These are phyloP conservation scores for Phthorimaea operculella DNA, from an alignment of 1,140 invertebrate species.

Conservation along the genomic window DNA sequence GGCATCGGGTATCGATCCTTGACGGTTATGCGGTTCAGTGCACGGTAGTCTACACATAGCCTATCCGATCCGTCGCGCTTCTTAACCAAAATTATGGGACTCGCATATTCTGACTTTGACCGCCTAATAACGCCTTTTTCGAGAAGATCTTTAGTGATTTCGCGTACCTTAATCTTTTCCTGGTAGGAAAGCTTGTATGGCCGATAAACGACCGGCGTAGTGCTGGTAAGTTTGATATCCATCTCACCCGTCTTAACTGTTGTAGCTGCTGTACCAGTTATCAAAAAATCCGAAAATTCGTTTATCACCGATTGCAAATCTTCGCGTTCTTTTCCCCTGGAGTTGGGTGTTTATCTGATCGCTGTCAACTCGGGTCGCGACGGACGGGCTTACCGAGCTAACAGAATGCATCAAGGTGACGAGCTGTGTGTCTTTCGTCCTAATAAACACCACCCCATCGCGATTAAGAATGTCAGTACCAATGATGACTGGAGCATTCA, in stretches of 20 bases:
- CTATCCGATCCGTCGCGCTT: slow-evolving; percentile 37
- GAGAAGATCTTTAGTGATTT: slow-evolving; percentile 20
- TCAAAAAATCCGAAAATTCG: slow-evolving; percentile 12
- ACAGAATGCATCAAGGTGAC: not conserved
- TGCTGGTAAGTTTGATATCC: slow-evolving; percentile 19
- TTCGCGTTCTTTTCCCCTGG: slow-evolving; percentile 5
- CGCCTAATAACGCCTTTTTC: slow-evolving; percentile 24
- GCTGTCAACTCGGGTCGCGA: not conserved
- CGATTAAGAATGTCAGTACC: slow-evolving; percentile 28
- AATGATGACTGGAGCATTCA: slow-evolving; percentile 20
- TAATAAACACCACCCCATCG: slow-evolving; percentile 20
- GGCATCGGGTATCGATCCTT: slow-evolving; percentile 44
- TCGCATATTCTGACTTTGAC: slow-evolving; percentile 30
- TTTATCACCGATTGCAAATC: slow-evolving; percentile 7
- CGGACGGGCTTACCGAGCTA: not conserved
- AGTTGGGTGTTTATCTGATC: slow-evolving; percentile 10
- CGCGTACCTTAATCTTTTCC: slow-evolving; percentile 22
- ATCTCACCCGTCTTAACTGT: slow-evolving; percentile 20
- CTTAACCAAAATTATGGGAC: slow-evolving; percentile 34
- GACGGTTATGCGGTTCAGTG: slow-evolving; percentile 40
- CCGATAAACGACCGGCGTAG: slow-evolving; percentile 15
- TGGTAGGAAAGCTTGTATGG: slow-evolving; percentile 19
- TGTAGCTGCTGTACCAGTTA: slow-evolving; percentile 18
- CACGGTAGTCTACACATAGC: slow-evolving; percentile 46
- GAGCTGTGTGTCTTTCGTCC: slow-evolving; percentile 12